These are phyloP conservation scores for Tetraodon nigroviridis DNA, from an alignment of 2,113 vertebrate genomes.

Conservation along the genomic window DNA sequence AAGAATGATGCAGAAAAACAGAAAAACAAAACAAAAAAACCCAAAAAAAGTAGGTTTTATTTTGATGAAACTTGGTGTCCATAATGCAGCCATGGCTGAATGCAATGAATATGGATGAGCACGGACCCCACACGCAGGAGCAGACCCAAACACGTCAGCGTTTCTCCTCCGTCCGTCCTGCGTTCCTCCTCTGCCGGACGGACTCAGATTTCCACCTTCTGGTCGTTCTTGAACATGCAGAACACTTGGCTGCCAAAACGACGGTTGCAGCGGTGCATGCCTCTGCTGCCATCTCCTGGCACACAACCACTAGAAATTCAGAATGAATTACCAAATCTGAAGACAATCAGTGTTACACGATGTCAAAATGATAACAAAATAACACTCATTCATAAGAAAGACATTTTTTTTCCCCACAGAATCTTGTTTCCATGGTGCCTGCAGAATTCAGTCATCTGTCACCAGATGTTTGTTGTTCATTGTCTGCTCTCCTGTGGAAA, in stretches of 20 bases:
- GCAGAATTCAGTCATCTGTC: too few relatives aligned
- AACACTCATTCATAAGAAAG: too few relatives aligned
- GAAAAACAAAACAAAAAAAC: too few relatives aligned
- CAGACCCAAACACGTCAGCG: constrained; percentile 22
- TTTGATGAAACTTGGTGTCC: too few relatives aligned
- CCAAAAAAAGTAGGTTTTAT: neutral
- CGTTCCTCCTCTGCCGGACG: neutral
- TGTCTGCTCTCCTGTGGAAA: too few relatives aligned
- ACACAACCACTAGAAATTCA: neutral
- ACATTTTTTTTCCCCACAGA: neutral
- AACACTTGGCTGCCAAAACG: too few relatives aligned
- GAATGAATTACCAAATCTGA: neutral
- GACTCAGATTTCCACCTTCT: constrained; percentile 53
- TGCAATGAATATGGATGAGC: constrained; percentile 3
- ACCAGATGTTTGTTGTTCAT: too few relatives aligned
- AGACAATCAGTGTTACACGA: constrained; percentile 19
- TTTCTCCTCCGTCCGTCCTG: constrained; percentile 4
- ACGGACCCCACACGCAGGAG: neutral
- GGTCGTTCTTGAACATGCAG: constrained; percentile 4
- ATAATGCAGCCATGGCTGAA: neutral
- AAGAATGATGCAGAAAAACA: constrained; percentile 24
- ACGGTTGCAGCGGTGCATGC: constrained; percentile 22
- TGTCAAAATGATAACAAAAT: neutral
- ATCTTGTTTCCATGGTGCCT: neutral
- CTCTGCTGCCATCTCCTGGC: constrained; percentile 57